A percentile compares a stretch with the other conserved stretches of the same genome.
These are phyloP conservation scores for Gortyna flavago DNA, from an alignment of 2,888 invertebrate genomes.

Conservation along the genomic window DNA sequence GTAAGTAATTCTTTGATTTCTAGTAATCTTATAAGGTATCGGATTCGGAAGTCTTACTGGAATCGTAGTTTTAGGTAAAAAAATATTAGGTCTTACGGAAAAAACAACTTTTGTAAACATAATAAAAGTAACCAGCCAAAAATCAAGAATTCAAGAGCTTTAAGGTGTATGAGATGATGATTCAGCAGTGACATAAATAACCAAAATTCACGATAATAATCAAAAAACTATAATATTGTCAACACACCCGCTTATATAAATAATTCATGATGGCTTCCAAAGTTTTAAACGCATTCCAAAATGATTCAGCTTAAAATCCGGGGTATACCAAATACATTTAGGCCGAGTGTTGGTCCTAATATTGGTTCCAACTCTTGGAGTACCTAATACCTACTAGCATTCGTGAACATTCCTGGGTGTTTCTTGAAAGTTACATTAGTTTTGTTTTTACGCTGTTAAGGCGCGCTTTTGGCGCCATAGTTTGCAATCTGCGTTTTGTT, in stretches of 20 bases:
- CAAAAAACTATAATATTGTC: neutral
- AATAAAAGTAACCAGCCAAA: neutral
- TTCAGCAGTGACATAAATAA: neutral
- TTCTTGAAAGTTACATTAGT: constrained; percentile 74
- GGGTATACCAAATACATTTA: constrained; percentile 39
- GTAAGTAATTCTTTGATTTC: too few species aligned
- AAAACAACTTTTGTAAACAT: too few species aligned
- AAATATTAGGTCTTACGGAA: too few species aligned
- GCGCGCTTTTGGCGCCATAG: constrained; percentile 37
- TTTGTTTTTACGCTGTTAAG: constrained; percentile 63
- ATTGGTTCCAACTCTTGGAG: constrained; percentile 36
- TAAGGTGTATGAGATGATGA: neutral
- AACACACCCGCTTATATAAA: constrained; percentile 6
- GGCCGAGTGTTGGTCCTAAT: constrained; percentile 30
- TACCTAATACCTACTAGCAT: constrained; percentile 60
- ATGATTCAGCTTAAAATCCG: constrained; percentile 42
- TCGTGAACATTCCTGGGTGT: constrained; percentile 76
- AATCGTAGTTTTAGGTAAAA: too few species aligned
- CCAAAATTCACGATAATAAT: neutral
- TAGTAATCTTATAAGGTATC: too few species aligned
- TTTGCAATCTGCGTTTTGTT: constrained; percentile 22
- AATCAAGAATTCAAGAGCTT: neutral
- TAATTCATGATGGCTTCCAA: constrained; percentile 25
- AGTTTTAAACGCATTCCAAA: constrained; percentile 40
- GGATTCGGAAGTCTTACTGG: too few species aligned